Percentiles rank a stretch among this genome's conserved stretches.
phyloP scores from a whole-genome alignment of 2,797 vertebrate genomes.

The Hybognathus amarus region DNA sequence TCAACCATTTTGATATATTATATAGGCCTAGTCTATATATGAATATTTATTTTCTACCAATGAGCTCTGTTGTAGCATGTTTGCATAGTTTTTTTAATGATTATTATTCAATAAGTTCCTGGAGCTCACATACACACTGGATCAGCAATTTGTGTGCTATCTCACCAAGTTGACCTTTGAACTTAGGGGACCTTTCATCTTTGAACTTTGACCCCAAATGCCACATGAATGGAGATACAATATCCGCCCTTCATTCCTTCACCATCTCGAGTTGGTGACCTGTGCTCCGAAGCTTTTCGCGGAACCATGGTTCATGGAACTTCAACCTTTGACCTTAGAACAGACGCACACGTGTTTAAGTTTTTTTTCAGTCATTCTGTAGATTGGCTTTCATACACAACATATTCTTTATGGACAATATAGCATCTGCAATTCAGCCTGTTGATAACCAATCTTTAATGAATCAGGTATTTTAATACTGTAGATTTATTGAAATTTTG shows the following conservation, averaged over 20 bases:
- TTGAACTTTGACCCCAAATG: conserved; percentile 75
- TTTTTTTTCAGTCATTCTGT: conserved; percentile 36
- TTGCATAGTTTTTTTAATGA: neutral
- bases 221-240: conserved; percentile 84
- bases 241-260: conserved; percentile 76
- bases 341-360: conserved; percentile 63
- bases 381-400: conserved; percentile 14
- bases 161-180: conserved; percentile 74
- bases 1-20: neutral
- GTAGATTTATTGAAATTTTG: neutral
- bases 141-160: conserved; percentile 71
- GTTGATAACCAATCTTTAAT: conserved; percentile 23
- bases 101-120: neutral
- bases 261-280: conserved; percentile 68
- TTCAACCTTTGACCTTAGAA: conserved; percentile 74
- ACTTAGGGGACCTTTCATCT: conserved; percentile 75
- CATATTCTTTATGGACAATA: neutral
- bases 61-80: neutral
- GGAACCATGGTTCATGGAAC: conserved; percentile 74
- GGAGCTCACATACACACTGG: conserved; percentile 54
- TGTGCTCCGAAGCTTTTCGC: conserved; percentile 76
- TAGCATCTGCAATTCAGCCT: neutral
- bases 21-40: too few species aligned
- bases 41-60: neutral
- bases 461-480: neutral